Conservation (phyloP, 1,140 invertebrate genomes). For the Hylaeus volcanicus region DNA sequence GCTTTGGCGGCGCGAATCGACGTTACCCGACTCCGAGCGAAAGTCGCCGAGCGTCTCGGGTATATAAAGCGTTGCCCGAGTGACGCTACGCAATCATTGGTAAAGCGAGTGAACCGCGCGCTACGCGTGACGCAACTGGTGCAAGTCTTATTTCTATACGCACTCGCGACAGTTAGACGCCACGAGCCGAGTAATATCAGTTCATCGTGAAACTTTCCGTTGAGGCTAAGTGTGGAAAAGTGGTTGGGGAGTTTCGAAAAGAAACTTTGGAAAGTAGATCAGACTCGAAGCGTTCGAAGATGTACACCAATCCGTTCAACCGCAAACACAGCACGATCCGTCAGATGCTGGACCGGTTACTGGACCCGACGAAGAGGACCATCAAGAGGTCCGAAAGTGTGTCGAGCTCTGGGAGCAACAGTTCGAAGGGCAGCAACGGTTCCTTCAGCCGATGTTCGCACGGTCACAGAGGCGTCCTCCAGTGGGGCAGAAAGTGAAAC, state of each 20-base stretch:
- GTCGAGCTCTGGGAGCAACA: slow-evolving; percentile 71
- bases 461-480: slow-evolving; percentile 65
- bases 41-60: slow-evolving; percentile 32
- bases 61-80: slow-evolving; percentile 46
- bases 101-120: background rate
- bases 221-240: slow-evolving; percentile 1
- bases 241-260: background rate
- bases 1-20: slow-evolving; percentile 3
- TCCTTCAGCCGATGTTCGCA: slow-evolving; percentile 57
- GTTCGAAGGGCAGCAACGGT: slow-evolving; percentile 70
- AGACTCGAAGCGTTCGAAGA: slow-evolving; percentile 57
- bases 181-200: background rate
- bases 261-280: background rate
- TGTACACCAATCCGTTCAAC: slow-evolving; percentile 88
- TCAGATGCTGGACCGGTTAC: slow-evolving; percentile 84
- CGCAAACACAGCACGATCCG: slow-evolving; percentile 87
- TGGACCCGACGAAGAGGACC: slow-evolving; percentile 76
- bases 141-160: background rate
- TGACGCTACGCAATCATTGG: slow-evolving; percentile 32
- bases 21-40: slow-evolving; percentile 45
- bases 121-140: background rate
- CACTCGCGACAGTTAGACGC: background rate
- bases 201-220: background rate
- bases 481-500: slow-evolving; percentile 75
- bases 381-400: slow-evolving; percentile 76